Percentiles rank a stretch among this genome's conserved stretches.
Conservation (phyloP, 1,140 invertebrate species). For the Euschistus heros region DNA sequence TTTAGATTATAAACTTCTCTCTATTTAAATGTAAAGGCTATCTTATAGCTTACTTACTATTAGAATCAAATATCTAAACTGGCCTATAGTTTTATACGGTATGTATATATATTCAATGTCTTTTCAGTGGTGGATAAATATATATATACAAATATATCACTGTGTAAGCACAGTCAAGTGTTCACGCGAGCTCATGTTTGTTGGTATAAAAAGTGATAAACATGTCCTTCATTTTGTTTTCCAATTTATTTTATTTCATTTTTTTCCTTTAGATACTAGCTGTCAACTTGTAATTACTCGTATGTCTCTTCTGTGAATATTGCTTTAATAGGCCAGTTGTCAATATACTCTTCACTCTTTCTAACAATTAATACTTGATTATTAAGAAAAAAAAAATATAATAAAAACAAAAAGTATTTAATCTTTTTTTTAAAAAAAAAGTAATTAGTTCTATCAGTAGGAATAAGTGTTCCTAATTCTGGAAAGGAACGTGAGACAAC, state of each 20-base stretch:
- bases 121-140: slow-evolving; percentile 16
- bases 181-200: slow-evolving; percentile 4
- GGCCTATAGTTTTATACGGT: slow-evolving; percentile 26
- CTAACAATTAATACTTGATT: too few relatives aligned
- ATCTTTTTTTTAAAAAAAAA: background rate
- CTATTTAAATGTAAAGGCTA: background rate
- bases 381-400: background rate
- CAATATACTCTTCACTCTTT: background rate
- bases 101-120: slow-evolving; percentile 19
- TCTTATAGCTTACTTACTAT: slow-evolving; percentile 21
- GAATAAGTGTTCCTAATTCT: background rate
- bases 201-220: slow-evolving; percentile 12
- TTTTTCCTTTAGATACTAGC: too few relatives aligned
- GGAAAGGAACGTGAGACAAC: background rate
- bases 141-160: background rate
- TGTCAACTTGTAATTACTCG: background rate
- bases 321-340: slow-evolving; percentile 14
- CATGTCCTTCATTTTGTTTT: slow-evolving; percentile 3
- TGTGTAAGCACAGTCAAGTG: slow-evolving; percentile 6
- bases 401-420: background rate
- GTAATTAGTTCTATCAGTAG: background rate
- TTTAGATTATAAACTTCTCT: background rate
- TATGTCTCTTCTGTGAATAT: slow-evolving; percentile 9
- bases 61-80: slow-evolving; percentile 20
- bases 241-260: background rate